Base-by-base conservation (phyloP, 2,797 vertebrate genomes). In the Balearica regulorum region DNA sequence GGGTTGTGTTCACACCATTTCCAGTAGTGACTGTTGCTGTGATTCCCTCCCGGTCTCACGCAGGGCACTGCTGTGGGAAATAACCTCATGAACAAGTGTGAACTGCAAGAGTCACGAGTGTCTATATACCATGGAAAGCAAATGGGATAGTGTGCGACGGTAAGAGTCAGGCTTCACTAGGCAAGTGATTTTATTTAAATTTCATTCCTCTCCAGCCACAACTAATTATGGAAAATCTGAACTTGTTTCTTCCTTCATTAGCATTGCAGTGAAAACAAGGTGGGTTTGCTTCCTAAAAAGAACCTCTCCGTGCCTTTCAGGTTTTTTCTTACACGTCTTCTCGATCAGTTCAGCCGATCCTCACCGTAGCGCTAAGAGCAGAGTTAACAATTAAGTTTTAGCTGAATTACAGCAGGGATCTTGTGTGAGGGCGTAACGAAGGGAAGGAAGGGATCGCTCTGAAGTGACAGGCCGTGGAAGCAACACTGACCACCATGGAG, bases 111-210 rank as follows among this genome's bases (percentile, higher is more conserved):
- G 28, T 46, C n/a, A 22, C 25, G 21, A 10, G 8, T 37, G 31
- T 11, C 3, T 31, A 5, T 12, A 3, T 5, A 12, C 13, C 28
- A 31, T 3, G 33, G n/a, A 53, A 46, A 77, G n/a, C n/a, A 46
- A 54, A 20, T 2, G 31, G 20, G 25, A 11, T 11, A 4, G 17
- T 3, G 8, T 41, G 11, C 2, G 9, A 19, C 4, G 11, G 21
- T 22, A 44, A 37, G 16, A 57, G 20, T 11, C 28, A 70, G 37
- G 22, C 26, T 13, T 33, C 12, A 57, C 29, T 5, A 43, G 16
- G 15, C 8, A 46, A 18, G 10, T 39, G 43, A 33, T 77, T 64
- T 77, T 41, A 26, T 49, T 33, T n/a, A 28, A 28, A 55, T 73
- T 21, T 57, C 28, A 31, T 58, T 49, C 15, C n/a, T 14, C 37